Evolutionary conservation across 1,140 invertebrate species (phyloP).

Genomic region (Hypsibius dujardini): DNA sequence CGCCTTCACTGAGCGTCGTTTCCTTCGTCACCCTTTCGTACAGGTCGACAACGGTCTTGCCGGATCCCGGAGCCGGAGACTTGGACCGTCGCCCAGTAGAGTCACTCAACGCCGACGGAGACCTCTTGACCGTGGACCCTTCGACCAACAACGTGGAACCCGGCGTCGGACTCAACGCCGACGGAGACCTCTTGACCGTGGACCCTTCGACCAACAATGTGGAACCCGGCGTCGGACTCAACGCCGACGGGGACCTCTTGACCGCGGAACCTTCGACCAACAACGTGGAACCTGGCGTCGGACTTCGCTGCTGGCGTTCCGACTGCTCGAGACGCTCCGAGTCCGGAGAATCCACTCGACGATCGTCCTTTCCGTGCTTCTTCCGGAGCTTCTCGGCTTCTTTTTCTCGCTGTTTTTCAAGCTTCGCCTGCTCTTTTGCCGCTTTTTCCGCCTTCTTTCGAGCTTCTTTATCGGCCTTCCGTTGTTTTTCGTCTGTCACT

Average conservation of each 20-base stretch:
- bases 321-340: not conserved
- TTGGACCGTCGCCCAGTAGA: not conserved
- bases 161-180: not conserved
- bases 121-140: not conserved
- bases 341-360: not conserved
- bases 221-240: not conserved
- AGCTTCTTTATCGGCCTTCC: no score
- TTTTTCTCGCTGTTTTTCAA: not conserved
- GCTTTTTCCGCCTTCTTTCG: no score
- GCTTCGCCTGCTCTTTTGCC: not conserved
- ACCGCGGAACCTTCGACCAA: not conserved
- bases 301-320: not conserved
- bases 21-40: not conserved
- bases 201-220: not conserved
- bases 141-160: no score
- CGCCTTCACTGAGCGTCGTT: not conserved
- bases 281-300: no score
- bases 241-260: not conserved
- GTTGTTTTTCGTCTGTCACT: no score
- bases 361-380: not conserved
- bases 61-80: not conserved
- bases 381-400: not conserved
- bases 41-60: not conserved
- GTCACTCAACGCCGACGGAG: not conserved
- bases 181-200: not conserved